Percentiles rank a stretch among this genome's conserved stretches.
Evolutionary conservation across 2,113 vertebrate genomes (phyloP).

Genomic region (Pagrus major): DNA sequence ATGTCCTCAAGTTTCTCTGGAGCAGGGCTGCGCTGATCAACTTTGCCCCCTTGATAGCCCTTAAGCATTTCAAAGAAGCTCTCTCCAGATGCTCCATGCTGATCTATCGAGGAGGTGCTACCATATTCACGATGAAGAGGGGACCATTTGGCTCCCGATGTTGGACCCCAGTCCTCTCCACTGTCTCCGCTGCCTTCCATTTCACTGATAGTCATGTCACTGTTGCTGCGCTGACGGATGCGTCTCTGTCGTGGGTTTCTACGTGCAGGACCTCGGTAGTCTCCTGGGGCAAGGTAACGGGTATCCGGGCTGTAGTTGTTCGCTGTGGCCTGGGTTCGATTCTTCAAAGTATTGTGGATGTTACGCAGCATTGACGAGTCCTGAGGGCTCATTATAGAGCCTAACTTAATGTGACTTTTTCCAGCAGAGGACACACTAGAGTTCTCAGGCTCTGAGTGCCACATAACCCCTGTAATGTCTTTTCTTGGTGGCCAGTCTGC

Average conservation of each 20-base stretch:
- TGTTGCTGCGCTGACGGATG: constrained; percentile 95
- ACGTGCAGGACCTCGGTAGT: constrained; percentile 88
- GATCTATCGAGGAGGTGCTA: constrained; percentile 98
- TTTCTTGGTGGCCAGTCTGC: constrained; percentile 97
- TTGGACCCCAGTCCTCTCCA: constrained; percentile 91
- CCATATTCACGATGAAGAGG: constrained; percentile 95
- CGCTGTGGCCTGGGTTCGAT: constrained; percentile 84
- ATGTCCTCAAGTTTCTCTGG: constrained; percentile 91
- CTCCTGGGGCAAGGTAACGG: constrained; percentile 89
- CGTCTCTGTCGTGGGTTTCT: constrained; percentile 89
- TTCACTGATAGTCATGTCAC: constrained; percentile 95
- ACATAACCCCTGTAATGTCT: constrained; percentile 81
- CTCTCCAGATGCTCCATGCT: constrained; percentile 92
- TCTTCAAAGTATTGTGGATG: constrained; percentile 93
- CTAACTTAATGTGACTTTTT: constrained; percentile 83
- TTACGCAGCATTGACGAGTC: constrained; percentile 95
- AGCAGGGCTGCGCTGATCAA: constrained; percentile 88
- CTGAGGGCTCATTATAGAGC: constrained; percentile 88
- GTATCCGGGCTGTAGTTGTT: constrained; percentile 87
- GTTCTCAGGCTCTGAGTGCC: constrained; percentile 77
- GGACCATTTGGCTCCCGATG: constrained; percentile 88
- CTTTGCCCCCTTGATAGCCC: constrained; percentile 91
- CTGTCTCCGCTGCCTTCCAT: constrained; percentile 91
- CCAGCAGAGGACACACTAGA: constrained; percentile 38
- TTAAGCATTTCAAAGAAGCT: constrained; percentile 94